These are phyloP conservation scores for Globodera rostochiensis DNA, from an alignment of 1,140 invertebrate genomes.

Conservation along the genomic window DNA sequence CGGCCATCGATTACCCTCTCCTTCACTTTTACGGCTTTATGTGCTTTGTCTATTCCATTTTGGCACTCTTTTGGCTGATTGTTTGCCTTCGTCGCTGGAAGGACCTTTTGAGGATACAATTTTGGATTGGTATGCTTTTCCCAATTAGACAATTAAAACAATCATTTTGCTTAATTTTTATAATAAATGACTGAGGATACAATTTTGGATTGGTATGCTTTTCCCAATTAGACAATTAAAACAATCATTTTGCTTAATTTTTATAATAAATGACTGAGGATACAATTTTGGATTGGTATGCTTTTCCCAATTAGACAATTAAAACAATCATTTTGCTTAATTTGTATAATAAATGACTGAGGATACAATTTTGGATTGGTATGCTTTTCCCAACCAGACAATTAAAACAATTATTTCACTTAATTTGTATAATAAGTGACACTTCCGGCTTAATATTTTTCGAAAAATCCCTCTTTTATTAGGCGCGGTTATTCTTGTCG, in stretches of 20 bases:
- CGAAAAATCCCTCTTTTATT: constrained; percentile 25
- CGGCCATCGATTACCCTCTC: constrained; percentile 63
- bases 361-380: constrained; percentile 89
- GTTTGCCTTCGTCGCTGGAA: constrained; percentile 80
- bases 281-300: constrained; percentile 85
- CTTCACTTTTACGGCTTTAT: constrained; percentile 82
- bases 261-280: constrained; percentile 70
- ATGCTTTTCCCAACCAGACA: not conserved
- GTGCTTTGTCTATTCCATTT: constrained; percentile 82
- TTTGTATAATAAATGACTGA: constrained; percentile 66
- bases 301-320: not conserved
- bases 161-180: not conserved
- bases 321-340: not conserved
- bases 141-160: not conserved
- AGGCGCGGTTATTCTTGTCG: constrained; percentile 57
- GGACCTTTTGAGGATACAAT: constrained; percentile 87
- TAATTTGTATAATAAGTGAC: not conserved
- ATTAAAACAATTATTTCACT: not conserved
- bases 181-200: constrained; percentile 74
- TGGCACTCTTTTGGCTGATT: constrained; percentile 81
- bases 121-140: constrained; percentile 76
- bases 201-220: constrained; percentile 80
- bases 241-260: not conserved
- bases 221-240: not conserved
- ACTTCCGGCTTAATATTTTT: too few species aligned